These are phyloP conservation scores for Barbus barbus DNA, from an alignment of 2,113 vertebrate genomes.

Conservation along the genomic window DNA sequence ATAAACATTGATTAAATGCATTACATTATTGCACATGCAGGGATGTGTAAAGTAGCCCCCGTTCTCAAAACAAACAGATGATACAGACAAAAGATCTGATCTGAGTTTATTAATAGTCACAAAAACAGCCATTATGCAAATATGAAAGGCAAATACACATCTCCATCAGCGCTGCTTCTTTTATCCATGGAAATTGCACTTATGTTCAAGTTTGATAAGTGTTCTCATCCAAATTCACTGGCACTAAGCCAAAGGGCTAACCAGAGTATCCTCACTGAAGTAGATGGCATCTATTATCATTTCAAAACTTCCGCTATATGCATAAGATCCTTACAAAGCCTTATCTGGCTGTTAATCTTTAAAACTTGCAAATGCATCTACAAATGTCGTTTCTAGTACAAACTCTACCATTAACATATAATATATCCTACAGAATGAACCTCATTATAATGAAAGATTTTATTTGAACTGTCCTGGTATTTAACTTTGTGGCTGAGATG, in stretches of 20 bases:
- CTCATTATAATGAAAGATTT: neutral
- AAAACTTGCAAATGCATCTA: neutral
- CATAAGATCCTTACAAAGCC: neutral
- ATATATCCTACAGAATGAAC: neutral
- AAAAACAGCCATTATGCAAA: neutral
- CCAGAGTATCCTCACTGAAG: neutral
- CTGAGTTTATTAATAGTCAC: neutral
- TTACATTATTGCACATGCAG: neutral
- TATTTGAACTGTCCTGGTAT: neutral
- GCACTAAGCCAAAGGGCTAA: neutral
- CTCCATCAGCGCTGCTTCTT: neutral
- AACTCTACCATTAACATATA: neutral
- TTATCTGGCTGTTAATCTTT: neutral
- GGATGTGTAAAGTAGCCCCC: neutral
- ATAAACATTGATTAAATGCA: neutral
- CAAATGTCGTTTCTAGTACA: neutral
- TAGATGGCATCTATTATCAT: neutral
- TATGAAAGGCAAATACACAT: neutral
- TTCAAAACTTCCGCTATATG: neutral
- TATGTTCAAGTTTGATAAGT: neutral
- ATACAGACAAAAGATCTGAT: neutral
- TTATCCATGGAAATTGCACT: neutral
- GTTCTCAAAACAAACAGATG: neutral
- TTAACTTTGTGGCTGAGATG: neutral
- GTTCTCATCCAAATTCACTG: slow-evolving; percentile 10